A percentile compares a stretch with the other conserved stretches of the same genome.
phyloP scores from a whole-genome alignment of 1,140 invertebrate genomes.

The Diprion similis region DNA sequence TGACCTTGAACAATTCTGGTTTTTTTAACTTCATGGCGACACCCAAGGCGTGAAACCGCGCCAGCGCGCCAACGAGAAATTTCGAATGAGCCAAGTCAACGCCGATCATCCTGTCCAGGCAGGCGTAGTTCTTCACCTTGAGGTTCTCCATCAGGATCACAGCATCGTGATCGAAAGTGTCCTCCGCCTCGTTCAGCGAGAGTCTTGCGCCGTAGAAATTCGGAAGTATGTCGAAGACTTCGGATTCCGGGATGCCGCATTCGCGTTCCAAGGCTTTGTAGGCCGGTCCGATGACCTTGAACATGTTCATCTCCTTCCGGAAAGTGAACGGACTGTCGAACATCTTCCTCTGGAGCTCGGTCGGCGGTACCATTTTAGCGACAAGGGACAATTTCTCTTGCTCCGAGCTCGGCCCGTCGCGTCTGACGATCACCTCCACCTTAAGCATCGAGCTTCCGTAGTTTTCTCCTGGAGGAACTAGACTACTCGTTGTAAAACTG shows the following conservation, averaged over 20 bases:
- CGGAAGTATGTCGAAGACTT: conserved; percentile 58
- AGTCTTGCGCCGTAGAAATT: conserved; percentile 64
- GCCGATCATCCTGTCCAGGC: conserved; percentile 56
- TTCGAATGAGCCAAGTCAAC: conserved; percentile 61
- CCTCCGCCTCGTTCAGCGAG: conserved; percentile 47
- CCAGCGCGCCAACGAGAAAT: conserved; percentile 60
- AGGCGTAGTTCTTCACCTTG: conserved; percentile 58
- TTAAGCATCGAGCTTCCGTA: conserved; percentile 66
- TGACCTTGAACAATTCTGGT: conserved; percentile 58
- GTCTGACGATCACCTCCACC: conserved; percentile 46
- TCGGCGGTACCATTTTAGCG: conserved; percentile 57
- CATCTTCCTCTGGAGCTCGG: conserved; percentile 42
- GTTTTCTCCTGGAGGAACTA: conserved; percentile 65
- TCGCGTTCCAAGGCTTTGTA: conserved; percentile 48
- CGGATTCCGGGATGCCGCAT: conserved; percentile 46
- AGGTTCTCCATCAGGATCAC: conserved; percentile 67
- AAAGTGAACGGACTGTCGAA: conserved; percentile 57
- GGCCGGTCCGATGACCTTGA: conserved; percentile 44
- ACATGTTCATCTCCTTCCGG: conserved; percentile 53
- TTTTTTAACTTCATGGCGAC: conserved; percentile 64
- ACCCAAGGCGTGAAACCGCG: conserved; percentile 65
- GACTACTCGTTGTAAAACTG: conserved; percentile 14
- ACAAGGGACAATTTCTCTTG: conserved; percentile 48
- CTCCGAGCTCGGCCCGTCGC: conserved; percentile 21
- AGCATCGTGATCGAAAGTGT: conserved; percentile 63